phyloP scores from a whole-genome alignment of 2,113 vertebrate genomes.

The Ptyas mucosa region DNA sequence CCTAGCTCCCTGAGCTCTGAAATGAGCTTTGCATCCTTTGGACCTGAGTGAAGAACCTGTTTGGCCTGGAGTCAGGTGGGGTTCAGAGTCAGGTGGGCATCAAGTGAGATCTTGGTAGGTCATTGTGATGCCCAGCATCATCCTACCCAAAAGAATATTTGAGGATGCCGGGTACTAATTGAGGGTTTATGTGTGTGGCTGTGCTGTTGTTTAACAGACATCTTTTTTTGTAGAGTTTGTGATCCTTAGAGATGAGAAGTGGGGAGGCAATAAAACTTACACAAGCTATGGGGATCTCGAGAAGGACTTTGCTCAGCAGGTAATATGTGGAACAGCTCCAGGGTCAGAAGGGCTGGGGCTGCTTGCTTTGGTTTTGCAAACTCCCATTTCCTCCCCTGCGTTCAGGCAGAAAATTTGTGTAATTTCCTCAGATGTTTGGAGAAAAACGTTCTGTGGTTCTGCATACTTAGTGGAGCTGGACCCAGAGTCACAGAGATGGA shows the following conservation, averaged over 20 bases:
- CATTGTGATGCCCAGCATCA: background rate
- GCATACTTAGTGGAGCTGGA: too few relatives aligned
- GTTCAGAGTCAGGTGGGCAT: background rate
- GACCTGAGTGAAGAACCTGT: background rate
- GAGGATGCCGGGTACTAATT: fast-evolving
- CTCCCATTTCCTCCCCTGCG: too few relatives aligned
- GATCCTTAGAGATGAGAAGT: conserved; percentile 89
- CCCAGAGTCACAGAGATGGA: background rate
- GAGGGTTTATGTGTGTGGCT: background rate
- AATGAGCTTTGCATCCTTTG: background rate
- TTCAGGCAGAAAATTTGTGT: background rate
- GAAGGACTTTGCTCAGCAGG: conserved; percentile 90
- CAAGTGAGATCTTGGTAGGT: background rate
- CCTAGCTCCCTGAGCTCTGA: background rate
- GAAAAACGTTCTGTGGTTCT: background rate
- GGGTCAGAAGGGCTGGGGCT: background rate
- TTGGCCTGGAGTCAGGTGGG: background rate
- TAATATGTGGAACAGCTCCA: conserved; percentile 46
- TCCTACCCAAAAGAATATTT: background rate
- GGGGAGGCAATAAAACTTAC: conserved; percentile 93
- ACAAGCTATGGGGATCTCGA: conserved; percentile 81
- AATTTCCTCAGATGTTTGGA: background rate
- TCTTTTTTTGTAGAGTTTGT: conserved; percentile 78
- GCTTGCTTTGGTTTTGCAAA: background rate
- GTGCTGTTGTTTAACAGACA: background rate